These are phyloP conservation scores for Pterobdella sp. DNA, from an alignment of 2,888 invertebrate genomes.

Conservation along the genomic window DNA sequence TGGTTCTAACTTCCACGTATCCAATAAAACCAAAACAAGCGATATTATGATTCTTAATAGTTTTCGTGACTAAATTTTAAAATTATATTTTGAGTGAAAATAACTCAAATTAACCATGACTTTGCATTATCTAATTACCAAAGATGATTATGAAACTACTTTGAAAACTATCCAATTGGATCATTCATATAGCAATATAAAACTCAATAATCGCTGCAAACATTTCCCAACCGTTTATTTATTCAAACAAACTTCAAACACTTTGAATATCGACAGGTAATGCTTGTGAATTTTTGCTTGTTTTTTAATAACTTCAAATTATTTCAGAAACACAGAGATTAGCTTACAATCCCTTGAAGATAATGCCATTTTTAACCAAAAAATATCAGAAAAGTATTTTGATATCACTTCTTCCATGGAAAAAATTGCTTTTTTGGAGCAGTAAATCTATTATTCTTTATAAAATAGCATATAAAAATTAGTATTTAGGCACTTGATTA, in stretches of 20 bases:
- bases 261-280: background rate
- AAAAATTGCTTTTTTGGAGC: background rate
- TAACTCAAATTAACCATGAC: too few relatives aligned
- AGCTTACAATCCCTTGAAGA: background rate
- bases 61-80: too few relatives aligned
- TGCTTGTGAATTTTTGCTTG: background rate
- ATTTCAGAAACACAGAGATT: background rate
- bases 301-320: background rate
- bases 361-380: background rate
- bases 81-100: too few relatives aligned
- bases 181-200: background rate
- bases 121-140: background rate
- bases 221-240: slow-evolving; percentile 9
- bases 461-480: background rate
- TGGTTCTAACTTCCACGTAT: too few relatives aligned
- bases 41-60: too few relatives aligned
- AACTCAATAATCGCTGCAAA: slow-evolving; percentile 1
- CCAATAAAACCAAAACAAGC: too few relatives aligned
- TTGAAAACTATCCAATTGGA: background rate
- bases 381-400: background rate
- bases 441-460: background rate
- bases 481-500: background rate
- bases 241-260: background rate
- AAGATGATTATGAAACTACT: background rate
- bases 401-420: background rate